Conservation (phyloP, 1,140 invertebrate genomes). For the Cydia pomonella region DNA sequence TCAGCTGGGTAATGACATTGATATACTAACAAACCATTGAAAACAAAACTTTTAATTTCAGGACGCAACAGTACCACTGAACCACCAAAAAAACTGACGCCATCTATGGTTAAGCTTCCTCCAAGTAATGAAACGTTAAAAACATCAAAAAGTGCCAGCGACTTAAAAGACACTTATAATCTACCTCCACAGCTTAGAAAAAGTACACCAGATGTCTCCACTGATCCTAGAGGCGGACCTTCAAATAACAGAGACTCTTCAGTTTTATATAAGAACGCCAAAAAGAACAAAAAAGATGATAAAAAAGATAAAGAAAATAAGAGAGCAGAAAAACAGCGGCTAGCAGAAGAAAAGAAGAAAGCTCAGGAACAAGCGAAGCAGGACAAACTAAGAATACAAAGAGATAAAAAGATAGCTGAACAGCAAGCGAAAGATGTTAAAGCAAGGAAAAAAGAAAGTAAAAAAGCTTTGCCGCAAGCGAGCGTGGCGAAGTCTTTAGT, state of each 20-base stretch:
- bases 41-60: slow-evolving; percentile 41
- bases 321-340: slow-evolving; percentile 54
- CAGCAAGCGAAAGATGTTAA: slow-evolving; percentile 38
- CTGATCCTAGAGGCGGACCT: slow-evolving; percentile 39
- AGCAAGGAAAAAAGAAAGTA: slow-evolving; percentile 42
- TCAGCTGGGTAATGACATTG: background rate
- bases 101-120: slow-evolving; percentile 55
- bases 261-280: slow-evolving; percentile 13
- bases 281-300: slow-evolving; percentile 39
- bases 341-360: slow-evolving; percentile 56
- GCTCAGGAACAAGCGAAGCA: slow-evolving; percentile 54
- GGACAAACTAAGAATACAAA: slow-evolving; percentile 57
- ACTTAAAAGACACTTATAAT: slow-evolving; percentile 45
- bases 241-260: slow-evolving; percentile 31
- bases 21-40: slow-evolving; percentile 11
- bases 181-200: slow-evolving; percentile 38
- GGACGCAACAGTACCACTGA: slow-evolving; percentile 43
- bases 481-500: background rate
- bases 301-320: slow-evolving; percentile 60
- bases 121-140: slow-evolving; percentile 37
- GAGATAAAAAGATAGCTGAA: slow-evolving; percentile 47
- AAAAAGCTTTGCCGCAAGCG: slow-evolving; percentile 35
- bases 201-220: slow-evolving; percentile 48
- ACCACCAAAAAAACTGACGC: slow-evolving; percentile 48
- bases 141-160: slow-evolving; percentile 56